Conservation (phyloP, 2,797 vertebrate species). For the Spinus pinus region DNA sequence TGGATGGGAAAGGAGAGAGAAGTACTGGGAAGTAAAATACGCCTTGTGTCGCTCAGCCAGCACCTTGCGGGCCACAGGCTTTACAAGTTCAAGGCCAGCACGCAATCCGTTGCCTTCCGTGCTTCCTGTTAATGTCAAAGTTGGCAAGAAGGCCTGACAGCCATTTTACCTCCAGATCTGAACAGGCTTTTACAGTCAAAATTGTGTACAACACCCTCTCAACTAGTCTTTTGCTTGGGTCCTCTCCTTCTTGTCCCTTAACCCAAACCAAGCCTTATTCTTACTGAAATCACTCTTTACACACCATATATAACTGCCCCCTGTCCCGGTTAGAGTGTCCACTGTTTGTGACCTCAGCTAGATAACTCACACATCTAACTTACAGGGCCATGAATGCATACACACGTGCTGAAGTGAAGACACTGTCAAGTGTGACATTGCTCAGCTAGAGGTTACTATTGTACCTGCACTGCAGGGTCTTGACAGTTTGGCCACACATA, state of each 20-base stretch:
- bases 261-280: not conserved
- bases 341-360: not conserved
- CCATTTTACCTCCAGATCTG: not conserved
- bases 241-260: not conserved
- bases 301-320: fast-evolving
- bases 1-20: not conserved
- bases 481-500: not conserved
- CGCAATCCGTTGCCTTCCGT: fast-evolving
- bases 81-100: fast-evolving
- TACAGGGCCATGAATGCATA: not conserved
- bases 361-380: not conserved
- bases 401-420: not conserved
- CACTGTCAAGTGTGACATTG: not conserved
- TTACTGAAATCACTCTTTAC: not conserved
- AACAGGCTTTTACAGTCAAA: not conserved
- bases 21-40: not conserved
- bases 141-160: not conserved
- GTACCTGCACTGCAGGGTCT: not conserved
- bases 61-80: not conserved
- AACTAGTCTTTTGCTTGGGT: not conserved
- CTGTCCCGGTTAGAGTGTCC: fast-evolving
- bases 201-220: fast-evolving
- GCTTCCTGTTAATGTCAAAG: not conserved
- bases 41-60: fast-evolving
- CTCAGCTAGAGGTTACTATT: not conserved